Evolutionary conservation across 1,140 invertebrate species (phyloP).

Genomic region (Teleopsis dalmanni): DNA sequence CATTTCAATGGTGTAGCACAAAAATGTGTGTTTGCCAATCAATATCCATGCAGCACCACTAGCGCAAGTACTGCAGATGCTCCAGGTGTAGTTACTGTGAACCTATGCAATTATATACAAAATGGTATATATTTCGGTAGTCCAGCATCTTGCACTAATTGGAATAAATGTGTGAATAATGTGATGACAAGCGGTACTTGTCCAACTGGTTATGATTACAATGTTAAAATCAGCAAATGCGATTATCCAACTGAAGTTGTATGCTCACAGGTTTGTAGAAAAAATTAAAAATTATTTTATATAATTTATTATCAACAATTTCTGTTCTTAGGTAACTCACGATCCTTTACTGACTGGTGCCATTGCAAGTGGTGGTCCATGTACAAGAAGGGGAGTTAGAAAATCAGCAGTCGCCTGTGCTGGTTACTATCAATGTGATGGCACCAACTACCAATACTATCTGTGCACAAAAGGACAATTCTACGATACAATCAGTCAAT

Average conservation of each 20-base stretch:
- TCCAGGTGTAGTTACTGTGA: conserved; percentile 7
- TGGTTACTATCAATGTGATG: conserved; percentile 19
- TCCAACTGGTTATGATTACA: conserved; percentile 2
- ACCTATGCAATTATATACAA: conserved; percentile 19
- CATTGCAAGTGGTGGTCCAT: background rate
- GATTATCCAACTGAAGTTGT: conserved; percentile 12
- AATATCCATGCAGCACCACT: conserved; percentile 15
- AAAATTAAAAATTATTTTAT: too few relatives aligned
- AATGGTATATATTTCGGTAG: conserved; percentile 20
- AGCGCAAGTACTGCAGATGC: background rate
- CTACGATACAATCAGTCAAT: conserved; percentile 15
- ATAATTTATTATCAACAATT: background rate
- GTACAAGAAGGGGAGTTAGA: conserved; percentile 1
- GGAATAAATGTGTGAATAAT: conserved; percentile 19
- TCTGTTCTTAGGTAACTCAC: conserved; percentile 16
- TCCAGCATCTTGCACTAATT: conserved; percentile 14
- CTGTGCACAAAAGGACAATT: conserved; percentile 11
- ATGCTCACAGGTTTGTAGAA: conserved; percentile 19
- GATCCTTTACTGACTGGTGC: conserved; percentile 13
- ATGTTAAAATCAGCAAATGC: conserved; percentile 13
- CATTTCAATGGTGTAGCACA: conserved; percentile 18
- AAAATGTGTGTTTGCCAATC: conserved; percentile 14
- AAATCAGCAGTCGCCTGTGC: conserved; percentile 17
- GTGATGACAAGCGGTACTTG: conserved; percentile 15
- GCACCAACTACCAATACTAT: background rate